Conservation (phyloP, 92 coral and sea anemone genomes). For the Siderastrea radians region DNA sequence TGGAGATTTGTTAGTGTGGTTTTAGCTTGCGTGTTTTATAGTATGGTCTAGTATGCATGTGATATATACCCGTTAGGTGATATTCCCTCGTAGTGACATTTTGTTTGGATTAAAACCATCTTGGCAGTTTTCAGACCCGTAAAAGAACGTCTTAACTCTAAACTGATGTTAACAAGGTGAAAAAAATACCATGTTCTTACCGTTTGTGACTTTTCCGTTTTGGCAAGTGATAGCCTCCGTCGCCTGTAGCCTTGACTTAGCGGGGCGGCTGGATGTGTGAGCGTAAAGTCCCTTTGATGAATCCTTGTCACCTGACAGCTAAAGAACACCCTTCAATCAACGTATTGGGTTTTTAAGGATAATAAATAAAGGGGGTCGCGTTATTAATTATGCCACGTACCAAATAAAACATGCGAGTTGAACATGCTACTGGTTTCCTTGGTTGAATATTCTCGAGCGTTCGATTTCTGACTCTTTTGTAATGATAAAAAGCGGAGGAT, state of each 20-base stretch:
- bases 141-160: constrained; percentile 18
- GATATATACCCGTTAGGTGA: constrained; percentile 24
- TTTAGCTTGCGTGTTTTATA: constrained; percentile 26
- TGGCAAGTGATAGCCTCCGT: constrained; percentile 42
- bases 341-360: constrained; percentile 45
- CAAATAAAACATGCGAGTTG: not conserved
- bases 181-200: constrained; percentile 48
- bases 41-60: constrained; percentile 10
- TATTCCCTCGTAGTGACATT: constrained; percentile 7
- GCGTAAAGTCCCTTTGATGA: constrained; percentile 37
- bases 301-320: constrained; percentile 49
- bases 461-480: not conserved
- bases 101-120: constrained; percentile 4
- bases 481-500: constrained; percentile 1
- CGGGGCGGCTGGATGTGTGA: constrained; percentile 52
- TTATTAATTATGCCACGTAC: constrained; percentile 50
- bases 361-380: constrained; percentile 26
- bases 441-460: constrained; percentile 4
- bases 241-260: constrained; percentile 45
- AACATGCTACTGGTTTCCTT: not conserved
- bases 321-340: constrained; percentile 58
- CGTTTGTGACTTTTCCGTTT: constrained; percentile 37
- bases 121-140: not conserved
- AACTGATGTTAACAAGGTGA: constrained; percentile 44
- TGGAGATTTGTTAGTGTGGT: constrained; percentile 7